Base-by-base conservation (phyloP, 2,888 invertebrate species). In the Leucophenga maculata region DNA sequence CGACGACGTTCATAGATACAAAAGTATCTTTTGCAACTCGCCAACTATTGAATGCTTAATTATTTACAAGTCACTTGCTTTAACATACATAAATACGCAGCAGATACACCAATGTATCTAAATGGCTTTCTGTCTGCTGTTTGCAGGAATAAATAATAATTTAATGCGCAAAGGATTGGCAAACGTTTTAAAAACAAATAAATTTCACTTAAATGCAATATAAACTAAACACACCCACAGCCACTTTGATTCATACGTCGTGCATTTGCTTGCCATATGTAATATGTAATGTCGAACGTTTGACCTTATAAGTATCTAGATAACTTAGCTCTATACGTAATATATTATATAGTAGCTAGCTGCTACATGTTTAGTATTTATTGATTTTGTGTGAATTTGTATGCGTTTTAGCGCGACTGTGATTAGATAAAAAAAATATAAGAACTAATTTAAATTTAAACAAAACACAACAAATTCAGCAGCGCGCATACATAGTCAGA, bases 101-200 rank as follows among this genome's bases (percentile, higher is more conserved):
- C n/a, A n/a, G n/a, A 20, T 50, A 6, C 16, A 8, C 18, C 55
- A 22, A 26, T 57, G 57, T 59, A 39, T 39, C 39, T 39, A 39
- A 11, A 8, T 39, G 11, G n/a, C n/a, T n/a, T n/a, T 11, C 39
- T 39, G 11, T 39, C 11, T 39, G 26, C 26, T 39, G 26, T 4
- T 11, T 39, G 59, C 59, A 64, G 16, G 13, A 64, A 64, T 62
- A 62, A 62, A 46, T 46, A 46, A 46, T 62, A 44, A 44, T 59
- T 64, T 22, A 64, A 64, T 64, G 48, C 22, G 22, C 9, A 14
- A 64, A 64, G 48, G 62, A 64, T 64, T 64, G 62, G 62, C 22
- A 64, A 55, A 14, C 46, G 20, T 18, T 60, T 60, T 39, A 60
- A 39, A 60, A 62, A 62, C 44, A 46, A 48, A 64, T 48, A 64